Evolutionary conservation across 1,140 invertebrate genomes (phyloP).

Genomic region (Nephila pilipes): DNA sequence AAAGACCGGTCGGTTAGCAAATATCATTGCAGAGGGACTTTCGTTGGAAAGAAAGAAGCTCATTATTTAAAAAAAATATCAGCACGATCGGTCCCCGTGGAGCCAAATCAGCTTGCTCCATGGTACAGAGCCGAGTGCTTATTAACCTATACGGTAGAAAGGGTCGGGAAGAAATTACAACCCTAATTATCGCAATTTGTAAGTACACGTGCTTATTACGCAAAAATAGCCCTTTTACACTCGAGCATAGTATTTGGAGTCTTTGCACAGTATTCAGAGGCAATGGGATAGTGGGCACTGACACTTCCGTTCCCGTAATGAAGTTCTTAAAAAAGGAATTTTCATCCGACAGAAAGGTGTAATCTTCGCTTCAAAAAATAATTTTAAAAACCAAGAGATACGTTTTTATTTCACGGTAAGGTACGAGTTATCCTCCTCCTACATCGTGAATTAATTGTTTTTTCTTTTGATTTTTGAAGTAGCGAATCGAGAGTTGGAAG

Average conservation of each 20-base stretch:
- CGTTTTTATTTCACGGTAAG: too few species aligned
- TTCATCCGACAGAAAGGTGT: not conserved
- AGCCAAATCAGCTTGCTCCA: not conserved
- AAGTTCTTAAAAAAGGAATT: not conserved
- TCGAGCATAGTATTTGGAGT: not conserved
- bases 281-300: not conserved
- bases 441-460: too few species aligned
- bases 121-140: not conserved
- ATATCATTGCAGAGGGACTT: not conserved
- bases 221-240: not conserved
- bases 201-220: not conserved
- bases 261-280: too few species aligned
- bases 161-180: conserved; percentile 33
- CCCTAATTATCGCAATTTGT: conserved; percentile 10
- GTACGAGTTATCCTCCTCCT: too few species aligned
- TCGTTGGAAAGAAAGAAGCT: not conserved
- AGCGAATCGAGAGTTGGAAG: not conserved
- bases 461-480: too few species aligned
- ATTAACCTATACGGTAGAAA: not conserved
- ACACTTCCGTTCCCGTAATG: not conserved
- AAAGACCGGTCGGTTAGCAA: conserved; percentile 23
- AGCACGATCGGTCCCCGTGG: not conserved
- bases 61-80: not conserved
- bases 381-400: not conserved
- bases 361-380: not conserved